These are phyloP conservation scores for Graphium colonna DNA, from an alignment of 2,888 invertebrate genomes.

Conservation along the genomic window DNA sequence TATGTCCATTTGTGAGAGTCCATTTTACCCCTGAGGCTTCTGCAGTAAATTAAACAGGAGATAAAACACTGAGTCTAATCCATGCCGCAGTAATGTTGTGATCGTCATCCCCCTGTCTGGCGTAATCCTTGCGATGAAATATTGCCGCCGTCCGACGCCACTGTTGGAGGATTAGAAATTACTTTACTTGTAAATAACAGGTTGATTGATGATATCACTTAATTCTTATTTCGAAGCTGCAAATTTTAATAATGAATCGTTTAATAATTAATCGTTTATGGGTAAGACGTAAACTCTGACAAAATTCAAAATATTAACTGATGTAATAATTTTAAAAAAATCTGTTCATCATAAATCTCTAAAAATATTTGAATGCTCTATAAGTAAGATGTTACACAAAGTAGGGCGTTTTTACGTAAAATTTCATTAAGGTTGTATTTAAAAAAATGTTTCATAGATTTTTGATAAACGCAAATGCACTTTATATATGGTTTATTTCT, in stretches of 20 bases:
- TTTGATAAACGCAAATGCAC: no score
- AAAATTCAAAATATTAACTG: no score
- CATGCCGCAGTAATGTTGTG: slow-evolving; percentile 4
- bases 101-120: slow-evolving; percentile 1
- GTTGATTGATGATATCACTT: slow-evolving; percentile 20
- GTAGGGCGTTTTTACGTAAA: no score
- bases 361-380: background rate
- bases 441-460: no score
- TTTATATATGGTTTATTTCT: no score
- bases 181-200: slow-evolving; percentile 21
- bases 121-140: slow-evolving; percentile 20
- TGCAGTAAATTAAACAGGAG: slow-evolving; percentile 18
- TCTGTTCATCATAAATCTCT: background rate
- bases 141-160: slow-evolving; percentile 9
- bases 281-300: no score
- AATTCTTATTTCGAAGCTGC: background rate
- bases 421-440: no score
- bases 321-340: no score
- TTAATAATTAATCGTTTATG: no score
- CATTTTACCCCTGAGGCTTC: no score
- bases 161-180: slow-evolving; percentile 20
- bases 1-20: no score
- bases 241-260: slow-evolving; percentile 1
- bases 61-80: slow-evolving; percentile 12
- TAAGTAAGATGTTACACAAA: no score